Evolutionary conservation across 2,113 vertebrate genomes (phyloP).

Genomic region (Heloderma charlesbogerti): DNA sequence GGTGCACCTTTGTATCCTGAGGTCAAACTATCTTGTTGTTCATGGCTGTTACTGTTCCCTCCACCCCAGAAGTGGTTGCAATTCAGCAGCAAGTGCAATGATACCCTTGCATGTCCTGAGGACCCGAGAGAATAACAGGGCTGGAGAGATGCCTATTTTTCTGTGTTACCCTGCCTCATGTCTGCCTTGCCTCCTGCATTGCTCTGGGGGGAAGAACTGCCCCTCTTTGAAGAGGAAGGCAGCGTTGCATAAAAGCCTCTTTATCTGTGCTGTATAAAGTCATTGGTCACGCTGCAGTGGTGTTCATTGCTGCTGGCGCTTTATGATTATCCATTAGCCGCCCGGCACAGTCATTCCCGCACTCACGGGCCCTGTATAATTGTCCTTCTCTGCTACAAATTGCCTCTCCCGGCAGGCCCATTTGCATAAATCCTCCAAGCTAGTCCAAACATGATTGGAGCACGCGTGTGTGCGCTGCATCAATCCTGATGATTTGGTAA

Average conservation of each 20-base stretch:
- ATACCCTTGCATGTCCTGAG: background rate
- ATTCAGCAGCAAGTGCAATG: background rate
- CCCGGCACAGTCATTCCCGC: conserved; percentile 74
- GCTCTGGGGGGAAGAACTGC: conserved; percentile 22
- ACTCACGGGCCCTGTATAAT: conserved; percentile 80
- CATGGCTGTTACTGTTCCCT: background rate
- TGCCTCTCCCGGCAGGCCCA: conserved; percentile 81
- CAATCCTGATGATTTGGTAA: conserved; percentile 79
- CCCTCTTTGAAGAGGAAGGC: conserved; percentile 45
- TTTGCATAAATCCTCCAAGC: conserved; percentile 82
- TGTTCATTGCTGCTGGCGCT: conserved; percentile 70
- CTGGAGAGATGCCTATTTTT: background rate
- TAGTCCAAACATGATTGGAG: conserved; percentile 76
- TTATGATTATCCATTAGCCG: conserved; percentile 81
- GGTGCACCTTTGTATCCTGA: background rate
- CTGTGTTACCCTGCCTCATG: background rate
- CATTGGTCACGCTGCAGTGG: conserved; percentile 78
- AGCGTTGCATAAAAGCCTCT: conserved; percentile 69
- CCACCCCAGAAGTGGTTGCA: background rate
- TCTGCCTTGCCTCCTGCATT: conserved; percentile 13
- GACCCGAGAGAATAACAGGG: background rate
- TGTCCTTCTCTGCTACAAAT: conserved; percentile 84
- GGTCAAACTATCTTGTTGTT: background rate
- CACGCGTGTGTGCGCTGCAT: conserved; percentile 63
- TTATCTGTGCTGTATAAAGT: conserved; percentile 68